Evolutionary conservation across 2,888 invertebrate genomes (phyloP), one percentile per base, ranked within the genome.

Genomic region (Hofmannophila pseudospretella): DNA sequence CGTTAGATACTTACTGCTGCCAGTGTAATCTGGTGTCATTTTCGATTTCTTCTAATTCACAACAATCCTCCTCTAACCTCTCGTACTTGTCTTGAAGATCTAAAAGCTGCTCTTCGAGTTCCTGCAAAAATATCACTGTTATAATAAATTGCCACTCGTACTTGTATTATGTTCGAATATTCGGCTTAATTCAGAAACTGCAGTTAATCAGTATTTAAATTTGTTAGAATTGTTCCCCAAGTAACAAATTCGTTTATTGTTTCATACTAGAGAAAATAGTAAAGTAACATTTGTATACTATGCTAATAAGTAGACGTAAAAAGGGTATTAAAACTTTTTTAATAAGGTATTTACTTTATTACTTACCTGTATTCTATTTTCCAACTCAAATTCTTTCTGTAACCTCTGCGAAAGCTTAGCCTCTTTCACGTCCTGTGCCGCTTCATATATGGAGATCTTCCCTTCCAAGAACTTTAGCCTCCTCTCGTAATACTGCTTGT

Each of bases 1-100:
- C n/a, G n/a, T n/a, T n/a, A n/a, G 5, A 16, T 16, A 76, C 86
- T 76, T 57, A 88, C 88, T 89, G 87, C 62, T 90, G 90, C 78
- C 88, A 89, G 66, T 88, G 87, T 49, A 90, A 72, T 51, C 90
- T 77, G n/a, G 92, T 91, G 56, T 93, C 93, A 80, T 93, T 93
- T 74, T 93, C 93, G 16, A 92, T 91, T 71, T 93, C 93, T 73
- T 93, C 93, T 45, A 92, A 85, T 69, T 93, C 93, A 62, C 92
- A 91, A 67, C 90, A 90, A 60, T 92, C 92, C 64, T 93, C 92
- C 60, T 93, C 92, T 51, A 93, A 73, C 51, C 84, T 79, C 39
- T 89, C 88, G 68, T 92, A 91, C 54, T 91, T 90, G 31, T 89
- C 86, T 57, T 90, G 87, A 54, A 92, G 85, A 58, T 87, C 88